Percentiles rank a stretch among this genome's conserved stretches.
phyloP scores from a whole-genome alignment of 2,113 vertebrate genomes.

The Rallus limicola region DNA sequence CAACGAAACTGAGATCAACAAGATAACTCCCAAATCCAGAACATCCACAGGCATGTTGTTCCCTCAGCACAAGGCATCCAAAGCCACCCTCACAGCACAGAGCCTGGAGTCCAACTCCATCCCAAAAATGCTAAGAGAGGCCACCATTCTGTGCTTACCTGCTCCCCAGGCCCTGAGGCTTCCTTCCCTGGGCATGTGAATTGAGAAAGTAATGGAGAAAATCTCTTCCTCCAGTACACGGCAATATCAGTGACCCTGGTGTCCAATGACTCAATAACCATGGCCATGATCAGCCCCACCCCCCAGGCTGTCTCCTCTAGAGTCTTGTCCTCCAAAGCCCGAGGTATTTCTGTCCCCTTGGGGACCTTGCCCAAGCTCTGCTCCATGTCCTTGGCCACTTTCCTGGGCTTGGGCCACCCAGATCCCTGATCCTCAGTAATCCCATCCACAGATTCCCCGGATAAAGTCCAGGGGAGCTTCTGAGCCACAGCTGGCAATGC shows the following conservation, averaged over 20 bases:
- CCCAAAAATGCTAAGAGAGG: background rate
- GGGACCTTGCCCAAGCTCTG: fast-evolving
- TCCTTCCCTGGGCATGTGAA: background rate
- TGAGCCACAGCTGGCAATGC: background rate
- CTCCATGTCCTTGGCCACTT: background rate
- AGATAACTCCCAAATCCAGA: background rate
- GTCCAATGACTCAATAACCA: background rate
- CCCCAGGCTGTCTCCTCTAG: background rate
- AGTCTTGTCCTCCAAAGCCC: background rate
- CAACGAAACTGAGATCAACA: fast-evolving
- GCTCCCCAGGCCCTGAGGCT: background rate
- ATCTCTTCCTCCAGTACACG: background rate
- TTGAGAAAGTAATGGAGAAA: background rate
- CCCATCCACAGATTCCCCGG: background rate
- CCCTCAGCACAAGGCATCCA: background rate
- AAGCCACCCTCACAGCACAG: background rate
- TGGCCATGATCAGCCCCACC: background rate
- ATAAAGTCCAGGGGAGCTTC: background rate
- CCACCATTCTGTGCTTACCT: background rate
- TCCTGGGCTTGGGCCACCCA: background rate
- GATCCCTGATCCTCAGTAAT: background rate
- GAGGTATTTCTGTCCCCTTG: background rate
- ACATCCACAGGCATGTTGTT: background rate
- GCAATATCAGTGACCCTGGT: background rate
- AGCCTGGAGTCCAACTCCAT: background rate